Conservation (phyloP, 2,797 vertebrate genomes). For the Gymnopithys bicolor region DNA sequence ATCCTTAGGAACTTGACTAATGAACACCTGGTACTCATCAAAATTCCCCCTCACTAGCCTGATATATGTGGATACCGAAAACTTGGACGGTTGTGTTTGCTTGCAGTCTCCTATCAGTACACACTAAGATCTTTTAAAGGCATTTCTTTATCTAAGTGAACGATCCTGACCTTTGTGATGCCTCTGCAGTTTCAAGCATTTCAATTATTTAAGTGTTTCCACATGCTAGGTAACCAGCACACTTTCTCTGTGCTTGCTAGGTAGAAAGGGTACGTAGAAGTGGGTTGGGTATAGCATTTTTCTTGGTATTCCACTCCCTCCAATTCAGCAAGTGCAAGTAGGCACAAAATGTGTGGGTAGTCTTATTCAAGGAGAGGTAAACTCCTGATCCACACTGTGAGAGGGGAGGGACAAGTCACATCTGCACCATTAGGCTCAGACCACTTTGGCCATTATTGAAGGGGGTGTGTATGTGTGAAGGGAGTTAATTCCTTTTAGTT, state of each 20-base stretch:
- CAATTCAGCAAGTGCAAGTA: neutral
- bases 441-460: neutral
- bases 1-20: neutral
- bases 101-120: neutral
- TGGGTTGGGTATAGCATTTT: neutral
- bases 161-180: neutral
- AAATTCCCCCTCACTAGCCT: neutral
- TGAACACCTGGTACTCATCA: constrained; percentile 6
- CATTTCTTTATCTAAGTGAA: neutral
- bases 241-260: neutral
- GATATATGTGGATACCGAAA: neutral
- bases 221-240: neutral
- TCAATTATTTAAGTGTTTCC: constrained; percentile 12
- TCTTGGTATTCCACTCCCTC: neutral
- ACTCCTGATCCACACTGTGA: neutral
- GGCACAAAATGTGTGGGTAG: neutral
- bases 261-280: neutral
- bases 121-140: neutral
- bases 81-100: neutral
- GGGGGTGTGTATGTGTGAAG: neutral
- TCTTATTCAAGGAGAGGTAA: neutral
- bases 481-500: constrained; percentile 52
- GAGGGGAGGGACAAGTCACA: neutral
- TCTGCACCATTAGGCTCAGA: neutral
- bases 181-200: neutral